phyloP scores from a whole-genome alignment of 92 coral and sea anemone species.

The Bergia sp. region DNA sequence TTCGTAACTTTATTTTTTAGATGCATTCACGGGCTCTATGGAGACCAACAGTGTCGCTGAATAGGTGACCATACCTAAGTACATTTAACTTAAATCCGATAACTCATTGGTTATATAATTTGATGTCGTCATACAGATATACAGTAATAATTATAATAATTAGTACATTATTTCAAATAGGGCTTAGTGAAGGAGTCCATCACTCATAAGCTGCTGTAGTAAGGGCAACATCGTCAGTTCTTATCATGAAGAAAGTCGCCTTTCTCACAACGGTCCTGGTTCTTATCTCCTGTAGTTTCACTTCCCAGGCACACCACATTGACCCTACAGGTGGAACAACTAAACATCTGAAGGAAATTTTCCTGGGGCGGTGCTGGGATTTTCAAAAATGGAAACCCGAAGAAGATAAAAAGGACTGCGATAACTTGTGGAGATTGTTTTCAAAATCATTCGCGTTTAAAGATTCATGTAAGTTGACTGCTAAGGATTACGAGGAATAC shows the following conservation, averaged over 20 bases:
- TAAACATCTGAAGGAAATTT: background rate
- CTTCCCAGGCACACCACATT: background rate
- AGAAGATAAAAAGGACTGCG: background rate
- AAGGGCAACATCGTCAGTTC: no score
- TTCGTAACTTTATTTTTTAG: no score
- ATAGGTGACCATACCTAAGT: background rate
- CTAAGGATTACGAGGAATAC: background rate
- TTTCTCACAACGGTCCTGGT: background rate
- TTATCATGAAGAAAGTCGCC: background rate
- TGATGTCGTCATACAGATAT: background rate
- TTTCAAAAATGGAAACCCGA: background rate
- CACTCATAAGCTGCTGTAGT: background rate
- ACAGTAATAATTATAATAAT: no score
- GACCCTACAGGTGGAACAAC: background rate
- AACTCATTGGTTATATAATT: background rate
- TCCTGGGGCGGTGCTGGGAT: conserved; percentile 5
- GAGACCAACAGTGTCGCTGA: no score
- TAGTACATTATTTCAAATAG: background rate
- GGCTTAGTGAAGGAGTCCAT: background rate
- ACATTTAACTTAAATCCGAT: background rate
- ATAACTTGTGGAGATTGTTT: background rate
- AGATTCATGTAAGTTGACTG: background rate
- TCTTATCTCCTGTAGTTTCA: background rate
- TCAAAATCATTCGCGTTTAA: background rate
- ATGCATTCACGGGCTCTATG: no score